Evolutionary conservation across 2,888 invertebrate genomes (phyloP), one percentile per base, ranked within the genome.

Genomic region (Hofmannophila pseudospretella): DNA sequence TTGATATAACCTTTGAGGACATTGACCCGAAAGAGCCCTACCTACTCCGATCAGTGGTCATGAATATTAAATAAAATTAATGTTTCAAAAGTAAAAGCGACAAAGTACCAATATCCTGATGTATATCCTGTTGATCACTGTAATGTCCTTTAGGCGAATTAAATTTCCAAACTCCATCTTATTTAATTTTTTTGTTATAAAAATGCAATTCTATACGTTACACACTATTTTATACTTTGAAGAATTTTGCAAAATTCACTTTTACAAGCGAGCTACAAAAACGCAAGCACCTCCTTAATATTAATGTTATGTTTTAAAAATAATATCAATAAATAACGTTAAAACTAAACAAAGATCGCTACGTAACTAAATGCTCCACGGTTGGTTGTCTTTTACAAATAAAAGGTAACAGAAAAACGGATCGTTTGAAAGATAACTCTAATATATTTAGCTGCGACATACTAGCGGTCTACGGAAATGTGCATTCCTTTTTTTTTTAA

Each of bases 401-500:
- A 11, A 25, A 4, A 1, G 8, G 9, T 4, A 9, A 25, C n/a
- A 23, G 4, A 25, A n/a, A 25, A 25, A 9, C n/a, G 8, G 19
- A 28, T n/a, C 19, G 12, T 35, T 35, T 20, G n/a, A n/a, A n/a
- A n/a, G n/a, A n/a, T n/a, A n/a, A n/a, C n/a, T 12, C 27, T 7
- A 27, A 14, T 12, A n/a, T 19, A 11, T 4, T 12, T 42, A 42
- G 34, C 38, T 34, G 54, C 49, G 47, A 47, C 44, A 41, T 45
- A 32, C 48, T 50, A 48, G 47, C 49, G 35, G 39, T 27, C 47
- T 50, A 49, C 31, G 16, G 16, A 54, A 44, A 41, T 34, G 51
- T 57, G 57, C 49, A 40, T 11, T 39, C 43, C 45, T 32, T 42
- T 43, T 35, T 30, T n/a, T 41, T 40, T 49, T 50, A 42, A 48